Conservation (phyloP, 2,797 vertebrate species). For the Apodemus agrarius region DNA sequence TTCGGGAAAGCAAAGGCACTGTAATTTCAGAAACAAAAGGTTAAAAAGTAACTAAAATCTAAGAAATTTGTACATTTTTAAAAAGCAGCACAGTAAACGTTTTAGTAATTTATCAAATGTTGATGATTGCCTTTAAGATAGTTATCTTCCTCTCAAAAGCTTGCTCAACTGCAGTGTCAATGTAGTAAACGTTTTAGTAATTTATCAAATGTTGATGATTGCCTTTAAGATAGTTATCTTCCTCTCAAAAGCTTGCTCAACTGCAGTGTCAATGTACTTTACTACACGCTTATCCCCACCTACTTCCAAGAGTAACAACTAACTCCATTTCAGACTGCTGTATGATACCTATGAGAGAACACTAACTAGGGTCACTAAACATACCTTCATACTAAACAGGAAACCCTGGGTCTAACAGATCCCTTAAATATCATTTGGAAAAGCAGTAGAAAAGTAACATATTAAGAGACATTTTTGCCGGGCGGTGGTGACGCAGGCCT, state of each 20-base stretch:
- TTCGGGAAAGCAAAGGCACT: slow-evolving; percentile 99
- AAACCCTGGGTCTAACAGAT: neutral
- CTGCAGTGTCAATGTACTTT: neutral
- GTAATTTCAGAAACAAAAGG: slow-evolving; percentile 80
- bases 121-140: slow-evolving; percentile 38
- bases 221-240: slow-evolving; percentile 51
- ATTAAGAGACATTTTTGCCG: too few species aligned
- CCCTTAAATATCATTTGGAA: slow-evolving; percentile 11
- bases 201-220: slow-evolving; percentile 16
- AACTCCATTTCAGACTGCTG: neutral
- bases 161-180: too few species aligned
- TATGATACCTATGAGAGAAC: neutral
- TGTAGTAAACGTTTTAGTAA: slow-evolving; percentile 29
- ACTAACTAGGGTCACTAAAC: neutral
- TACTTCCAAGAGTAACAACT: neutral
- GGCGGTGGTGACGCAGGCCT: too few species aligned
- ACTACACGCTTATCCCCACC: neutral
- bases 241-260: slow-evolving; percentile 35
- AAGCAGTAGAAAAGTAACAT: slow-evolving; percentile 15
- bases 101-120: slow-evolving; percentile 36
- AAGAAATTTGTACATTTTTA: slow-evolving; percentile 26
- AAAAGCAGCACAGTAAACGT: slow-evolving; percentile 38
- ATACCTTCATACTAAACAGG: neutral
- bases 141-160: slow-evolving; percentile 42
- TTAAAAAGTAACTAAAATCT: slow-evolving; percentile 54